Conservation (phyloP, 30 jellyfish, hydroid and myxozoan genomes). For the Aurelia sp. region DNA sequence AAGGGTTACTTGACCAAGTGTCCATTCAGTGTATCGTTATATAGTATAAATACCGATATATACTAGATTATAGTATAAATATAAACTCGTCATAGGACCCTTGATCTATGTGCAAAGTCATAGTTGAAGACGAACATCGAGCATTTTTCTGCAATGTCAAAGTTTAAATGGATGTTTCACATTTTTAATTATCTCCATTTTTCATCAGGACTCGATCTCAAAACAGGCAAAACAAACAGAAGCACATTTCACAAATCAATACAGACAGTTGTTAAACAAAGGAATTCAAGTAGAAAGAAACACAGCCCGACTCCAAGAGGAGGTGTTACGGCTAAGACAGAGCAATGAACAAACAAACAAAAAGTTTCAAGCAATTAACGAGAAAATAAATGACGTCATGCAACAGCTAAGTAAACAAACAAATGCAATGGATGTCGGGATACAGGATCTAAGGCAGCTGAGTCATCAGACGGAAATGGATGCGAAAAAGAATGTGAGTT, state of each 20-base stretch:
- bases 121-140: too few species aligned
- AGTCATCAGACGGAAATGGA: conserved; percentile 56
- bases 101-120: too few species aligned
- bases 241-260: conserved; percentile 22
- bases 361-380: conserved; percentile 31
- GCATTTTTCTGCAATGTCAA: neutral
- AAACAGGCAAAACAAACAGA: conserved; percentile 30
- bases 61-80: too few species aligned
- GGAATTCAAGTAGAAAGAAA: conserved; percentile 67
- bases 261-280: conserved; percentile 39
- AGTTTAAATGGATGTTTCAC: neutral
- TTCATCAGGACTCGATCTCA: conserved; percentile 24
- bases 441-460: conserved; percentile 70
- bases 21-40: too few species aligned
- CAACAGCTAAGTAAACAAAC: conserved; percentile 49
- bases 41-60: too few species aligned
- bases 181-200: neutral
- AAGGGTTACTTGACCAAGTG: too few species aligned
- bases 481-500: conserved; percentile 48
- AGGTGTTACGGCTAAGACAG: conserved; percentile 47
- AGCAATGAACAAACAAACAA: conserved; percentile 47
- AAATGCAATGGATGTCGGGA: conserved; percentile 54
- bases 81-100: too few species aligned
- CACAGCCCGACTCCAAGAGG: conserved; percentile 50
- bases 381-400: conserved; percentile 36